phyloP scores from a whole-genome alignment of 2,888 invertebrate species.

The Chesias legatella region DNA sequence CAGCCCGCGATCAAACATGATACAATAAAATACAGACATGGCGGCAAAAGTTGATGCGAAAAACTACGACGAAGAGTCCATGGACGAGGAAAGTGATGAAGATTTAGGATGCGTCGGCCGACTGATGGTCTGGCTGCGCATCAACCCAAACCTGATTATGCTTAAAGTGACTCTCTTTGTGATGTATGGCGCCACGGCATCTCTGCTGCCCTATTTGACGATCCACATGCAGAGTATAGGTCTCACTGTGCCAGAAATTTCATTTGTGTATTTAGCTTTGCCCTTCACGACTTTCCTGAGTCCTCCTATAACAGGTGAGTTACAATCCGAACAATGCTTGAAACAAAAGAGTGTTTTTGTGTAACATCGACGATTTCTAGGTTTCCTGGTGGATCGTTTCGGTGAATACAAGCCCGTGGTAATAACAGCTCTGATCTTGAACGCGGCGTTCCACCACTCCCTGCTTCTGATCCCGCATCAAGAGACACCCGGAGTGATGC shows the following conservation, averaged over 20 bases:
- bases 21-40: slow-evolving; percentile 54
- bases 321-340: slow-evolving; percentile 6
- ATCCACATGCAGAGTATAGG: slow-evolving; percentile 96
- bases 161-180: slow-evolving; percentile 90
- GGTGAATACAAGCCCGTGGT: slow-evolving; percentile 92
- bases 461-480: slow-evolving; percentile 89
- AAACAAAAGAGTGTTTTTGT: slow-evolving; percentile 7
- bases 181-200: slow-evolving; percentile 92
- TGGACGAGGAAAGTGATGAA: slow-evolving; percentile 69
- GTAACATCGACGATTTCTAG: slow-evolving; percentile 62
- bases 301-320: slow-evolving; percentile 89
- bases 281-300: slow-evolving; percentile 93
- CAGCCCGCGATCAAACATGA: slow-evolving; percentile 58
- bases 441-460: slow-evolving; percentile 89
- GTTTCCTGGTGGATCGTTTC: slow-evolving; percentile 91
- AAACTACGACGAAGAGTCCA: slow-evolving; percentile 69
- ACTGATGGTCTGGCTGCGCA: slow-evolving; percentile 73
- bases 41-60: slow-evolving; percentile 70
- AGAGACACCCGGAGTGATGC: slow-evolving; percentile 87
- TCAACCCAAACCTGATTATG: slow-evolving; percentile 90
- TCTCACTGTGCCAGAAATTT: slow-evolving; percentile 91
- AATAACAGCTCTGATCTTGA: slow-evolving; percentile 87
- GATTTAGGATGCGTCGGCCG: slow-evolving; percentile 63
- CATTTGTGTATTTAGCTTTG: slow-evolving; percentile 91
- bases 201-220: slow-evolving; percentile 91